phyloP scores from a whole-genome alignment of 2,113 vertebrate species.

The Piprites chloris region DNA sequence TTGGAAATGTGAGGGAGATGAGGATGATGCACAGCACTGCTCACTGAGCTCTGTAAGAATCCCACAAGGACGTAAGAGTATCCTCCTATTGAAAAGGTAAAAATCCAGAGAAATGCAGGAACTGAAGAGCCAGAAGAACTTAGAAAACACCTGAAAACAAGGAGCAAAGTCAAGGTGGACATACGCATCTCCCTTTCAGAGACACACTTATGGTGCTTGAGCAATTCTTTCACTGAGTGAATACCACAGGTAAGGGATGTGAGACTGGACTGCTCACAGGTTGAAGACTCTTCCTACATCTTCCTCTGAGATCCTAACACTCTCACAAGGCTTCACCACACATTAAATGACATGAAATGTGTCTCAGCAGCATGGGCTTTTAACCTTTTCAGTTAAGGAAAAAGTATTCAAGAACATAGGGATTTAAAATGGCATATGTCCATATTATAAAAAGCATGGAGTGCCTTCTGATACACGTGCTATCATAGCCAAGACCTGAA shows the following conservation, averaged over 20 bases:
- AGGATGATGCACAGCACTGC: background rate
- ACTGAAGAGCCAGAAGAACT: background rate
- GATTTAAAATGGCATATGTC: background rate
- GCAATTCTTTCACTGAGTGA: background rate
- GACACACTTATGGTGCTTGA: accelerated
- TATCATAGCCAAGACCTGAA: background rate
- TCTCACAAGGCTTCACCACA: background rate
- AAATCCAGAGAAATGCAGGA: background rate
- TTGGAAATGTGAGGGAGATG: accelerated
- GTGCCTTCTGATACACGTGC: background rate
- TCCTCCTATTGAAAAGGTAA: background rate
- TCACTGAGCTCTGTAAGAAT: background rate
- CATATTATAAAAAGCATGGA: background rate
- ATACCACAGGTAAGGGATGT: background rate
- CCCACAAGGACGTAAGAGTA: background rate
- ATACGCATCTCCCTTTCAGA: background rate
- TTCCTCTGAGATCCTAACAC: background rate
- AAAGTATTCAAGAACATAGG: background rate
- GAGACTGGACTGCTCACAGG: background rate
- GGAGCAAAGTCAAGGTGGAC: background rate
- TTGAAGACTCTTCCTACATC: background rate
- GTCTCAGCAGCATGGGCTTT: background rate
- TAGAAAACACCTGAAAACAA: background rate
- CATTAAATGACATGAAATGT: background rate
- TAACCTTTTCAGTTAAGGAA: background rate